Evolutionary conservation across 2,113 vertebrate species (phyloP).

Genomic region (Anolis carolinensis): DNA sequence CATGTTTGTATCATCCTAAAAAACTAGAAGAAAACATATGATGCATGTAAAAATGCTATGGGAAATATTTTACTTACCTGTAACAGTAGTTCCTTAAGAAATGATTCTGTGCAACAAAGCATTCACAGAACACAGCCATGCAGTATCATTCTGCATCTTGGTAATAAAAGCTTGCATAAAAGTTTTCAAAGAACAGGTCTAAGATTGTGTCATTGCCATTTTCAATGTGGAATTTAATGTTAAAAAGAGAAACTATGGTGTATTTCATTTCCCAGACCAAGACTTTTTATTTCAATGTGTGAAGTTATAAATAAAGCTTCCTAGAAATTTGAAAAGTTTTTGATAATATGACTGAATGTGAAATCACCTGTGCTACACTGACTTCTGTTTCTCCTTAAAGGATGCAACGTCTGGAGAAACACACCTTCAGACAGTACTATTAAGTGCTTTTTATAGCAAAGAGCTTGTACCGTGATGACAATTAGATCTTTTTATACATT

Average conservation of each 20-base stretch:
- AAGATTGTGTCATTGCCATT: background rate
- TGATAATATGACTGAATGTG: background rate
- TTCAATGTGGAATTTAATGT: background rate
- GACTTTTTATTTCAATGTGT: background rate
- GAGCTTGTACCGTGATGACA: background rate
- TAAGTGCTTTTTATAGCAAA: background rate
- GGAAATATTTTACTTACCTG: conserved; percentile 22
- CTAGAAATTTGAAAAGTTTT: background rate
- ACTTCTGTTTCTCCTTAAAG: background rate
- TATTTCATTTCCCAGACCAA: background rate
- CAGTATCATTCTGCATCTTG: background rate
- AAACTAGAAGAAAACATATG: background rate
- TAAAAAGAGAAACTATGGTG: background rate
- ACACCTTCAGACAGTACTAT: background rate
- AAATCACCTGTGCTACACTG: background rate
- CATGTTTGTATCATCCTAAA: background rate
- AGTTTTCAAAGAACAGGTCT: background rate
- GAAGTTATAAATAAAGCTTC: background rate
- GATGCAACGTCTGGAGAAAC: background rate
- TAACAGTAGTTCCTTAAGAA: background rate
- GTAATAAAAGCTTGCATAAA: background rate
- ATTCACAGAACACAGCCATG: background rate
- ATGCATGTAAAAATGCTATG: background rate
- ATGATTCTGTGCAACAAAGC: conserved; percentile 3
- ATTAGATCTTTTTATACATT: background rate